Percentiles rank a stretch among this genome's conserved stretches.
Conservation (phyloP, 1,140 invertebrate species). For the Argopecten irradians region DNA sequence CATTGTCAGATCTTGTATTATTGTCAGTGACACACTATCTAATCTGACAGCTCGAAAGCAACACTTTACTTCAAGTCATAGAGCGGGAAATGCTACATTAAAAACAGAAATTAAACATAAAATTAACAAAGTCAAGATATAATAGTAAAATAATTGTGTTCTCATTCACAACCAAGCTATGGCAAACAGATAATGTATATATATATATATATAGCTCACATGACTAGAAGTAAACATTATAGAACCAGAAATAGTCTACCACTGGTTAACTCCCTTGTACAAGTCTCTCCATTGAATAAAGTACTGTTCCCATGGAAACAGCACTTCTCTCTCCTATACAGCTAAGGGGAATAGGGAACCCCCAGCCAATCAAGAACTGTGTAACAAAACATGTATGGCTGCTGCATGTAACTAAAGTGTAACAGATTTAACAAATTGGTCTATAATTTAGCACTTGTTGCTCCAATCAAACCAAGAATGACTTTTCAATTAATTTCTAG, state of each 20-base stretch:
- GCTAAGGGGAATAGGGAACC: neutral
- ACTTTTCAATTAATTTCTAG: too few relatives aligned
- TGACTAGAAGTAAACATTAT: neutral
- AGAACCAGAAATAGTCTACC: neutral
- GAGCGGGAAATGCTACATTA: neutral
- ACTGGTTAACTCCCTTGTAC: neutral
- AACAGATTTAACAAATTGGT: neutral
- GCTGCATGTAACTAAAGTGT: neutral
- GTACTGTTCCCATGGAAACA: neutral
- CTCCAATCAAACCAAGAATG: neutral
- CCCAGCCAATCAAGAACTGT: constrained; percentile 6
- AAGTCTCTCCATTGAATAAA: too few relatives aligned
- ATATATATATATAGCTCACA: neutral
- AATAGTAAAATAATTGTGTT: neutral
- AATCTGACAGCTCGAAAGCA: neutral
- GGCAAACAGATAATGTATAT: neutral
- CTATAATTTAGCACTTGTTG: neutral
- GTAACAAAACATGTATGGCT: neutral
- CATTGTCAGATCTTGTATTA: neutral
- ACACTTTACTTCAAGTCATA: neutral
- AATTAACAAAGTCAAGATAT: neutral
- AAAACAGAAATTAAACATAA: neutral
- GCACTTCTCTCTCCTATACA: neutral
- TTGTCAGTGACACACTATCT: neutral
- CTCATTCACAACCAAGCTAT: constrained; percentile 1